These are phyloP conservation scores for Brachirus orientalis DNA, from an alignment of 2,113 vertebrate genomes.

Conservation along the genomic window DNA sequence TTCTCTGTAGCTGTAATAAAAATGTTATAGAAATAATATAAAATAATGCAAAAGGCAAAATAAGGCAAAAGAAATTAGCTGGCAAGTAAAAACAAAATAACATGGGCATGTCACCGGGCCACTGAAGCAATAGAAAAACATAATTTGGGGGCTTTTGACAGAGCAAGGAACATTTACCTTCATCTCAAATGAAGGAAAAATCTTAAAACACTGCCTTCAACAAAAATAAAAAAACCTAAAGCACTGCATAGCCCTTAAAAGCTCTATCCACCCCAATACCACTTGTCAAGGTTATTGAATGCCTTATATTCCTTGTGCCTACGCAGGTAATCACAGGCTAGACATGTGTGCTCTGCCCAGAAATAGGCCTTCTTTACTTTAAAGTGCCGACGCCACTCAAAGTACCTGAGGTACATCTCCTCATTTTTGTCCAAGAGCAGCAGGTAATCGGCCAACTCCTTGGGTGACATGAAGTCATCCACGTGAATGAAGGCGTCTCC, in stretches of 20 bases:
- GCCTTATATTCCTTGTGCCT: constrained; percentile 95
- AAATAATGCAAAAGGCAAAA: constrained; percentile 56
- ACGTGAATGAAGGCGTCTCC: constrained; percentile 96
- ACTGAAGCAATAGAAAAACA: constrained; percentile 43
- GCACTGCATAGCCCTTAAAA: constrained; percentile 39
- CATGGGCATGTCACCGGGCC: constrained; percentile 41
- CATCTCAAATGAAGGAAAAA: constrained; percentile 36
- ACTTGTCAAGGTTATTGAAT: constrained; percentile 93
- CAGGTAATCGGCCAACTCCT: constrained; percentile 94
- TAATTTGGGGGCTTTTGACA: constrained; percentile 26
- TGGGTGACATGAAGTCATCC: constrained; percentile 92
- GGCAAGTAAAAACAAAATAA: constrained; percentile 32
- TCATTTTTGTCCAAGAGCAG: constrained; percentile 94
- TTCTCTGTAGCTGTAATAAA: constrained; percentile 4
- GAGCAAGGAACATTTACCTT: constrained; percentile 40
- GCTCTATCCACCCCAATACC: constrained; percentile 91
- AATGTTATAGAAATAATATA: constrained; percentile 29
- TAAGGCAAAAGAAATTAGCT: constrained; percentile 58
- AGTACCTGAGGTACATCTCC: constrained; percentile 93
- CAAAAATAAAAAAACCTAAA: constrained; percentile 30
- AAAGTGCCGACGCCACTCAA: constrained; percentile 95
- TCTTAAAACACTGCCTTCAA: constrained; percentile 54
- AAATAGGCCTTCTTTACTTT: constrained; percentile 92
- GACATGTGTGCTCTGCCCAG: constrained; percentile 96
- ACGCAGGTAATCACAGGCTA: constrained; percentile 93